Base-by-base conservation (phyloP, 2,113 vertebrate species). In the Antennarius striatus region DNA sequence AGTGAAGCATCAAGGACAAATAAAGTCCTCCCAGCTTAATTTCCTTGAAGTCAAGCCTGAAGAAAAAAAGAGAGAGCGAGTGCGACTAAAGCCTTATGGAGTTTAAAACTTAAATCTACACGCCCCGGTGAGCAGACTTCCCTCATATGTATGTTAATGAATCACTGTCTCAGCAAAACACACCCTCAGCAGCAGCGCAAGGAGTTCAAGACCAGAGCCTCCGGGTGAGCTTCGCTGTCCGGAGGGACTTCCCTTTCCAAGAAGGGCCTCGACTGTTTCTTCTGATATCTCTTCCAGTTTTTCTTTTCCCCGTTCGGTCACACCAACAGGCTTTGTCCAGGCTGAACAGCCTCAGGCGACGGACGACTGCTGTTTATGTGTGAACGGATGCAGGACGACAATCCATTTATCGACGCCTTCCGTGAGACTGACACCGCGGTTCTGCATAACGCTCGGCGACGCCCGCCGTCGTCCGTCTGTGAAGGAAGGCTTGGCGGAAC, bases 71-170 rank as follows among this genome's bases (percentile, higher is more conserved):
- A 43, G 42, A 43, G 42, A 7, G 42, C 3, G 42, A 43, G 42
- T 11, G 42, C 15, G 13, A 55, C 16, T 12, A 28, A 68, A 55
- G 72, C 52, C 55, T 63, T 39, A 50, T 30, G 40, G 50, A 66
- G 63, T 62, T 72, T 73, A 54, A 69, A 77, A 74, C 14, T 57
- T 45, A 63, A 76, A 81, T 66, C 62, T 67, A 64, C 40, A 85
- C 50, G 78, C 76, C 79, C 82, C 43, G 29, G 75, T 36, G 73
- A 66, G 48, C 32, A 58, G 28, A 71, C 63, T 36, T 65, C 65
- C 61, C 73, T 83, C 69, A 83, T 90, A 83, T 87, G 75, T 88
- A 86, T 90, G 86, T 79, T 84, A 90, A 90, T 86, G 80, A 86
- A 81, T 75, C 3, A 71, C 77, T 75, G 80, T 73, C 68, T 87